phyloP scores from a whole-genome alignment of 2,888 invertebrate genomes.

The Xanthorhoe designata region DNA sequence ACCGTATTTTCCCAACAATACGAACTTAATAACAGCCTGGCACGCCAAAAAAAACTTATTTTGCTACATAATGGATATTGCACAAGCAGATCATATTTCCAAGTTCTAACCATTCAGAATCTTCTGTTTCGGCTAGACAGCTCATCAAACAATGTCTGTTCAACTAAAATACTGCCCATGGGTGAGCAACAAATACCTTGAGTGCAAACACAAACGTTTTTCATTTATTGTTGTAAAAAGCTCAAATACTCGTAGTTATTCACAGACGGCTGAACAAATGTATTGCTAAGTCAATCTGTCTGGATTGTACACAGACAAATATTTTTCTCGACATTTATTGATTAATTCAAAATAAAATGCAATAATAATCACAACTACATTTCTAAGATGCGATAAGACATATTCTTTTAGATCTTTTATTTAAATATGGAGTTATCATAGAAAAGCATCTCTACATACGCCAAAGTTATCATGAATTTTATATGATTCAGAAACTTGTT shows the following conservation, averaged over 20 bases:
- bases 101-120: conserved; percentile 5
- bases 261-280: not conserved
- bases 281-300: not conserved
- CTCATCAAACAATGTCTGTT: conserved; percentile 16
- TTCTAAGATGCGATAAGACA: no score
- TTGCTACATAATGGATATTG: conserved; percentile 15
- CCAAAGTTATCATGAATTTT: no score
- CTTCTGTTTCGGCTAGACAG: conserved; percentile 12
- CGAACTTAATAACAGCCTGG: not conserved
- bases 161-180: conserved; percentile 11
- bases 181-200: conserved; percentile 8
- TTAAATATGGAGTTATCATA: no score
- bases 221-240: not conserved
- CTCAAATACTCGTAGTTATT: not conserved
- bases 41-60: not conserved
- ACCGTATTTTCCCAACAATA: not conserved
- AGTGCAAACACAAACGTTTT: not conserved
- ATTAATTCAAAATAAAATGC: no score
- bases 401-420: no score
- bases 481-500: no score
- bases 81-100: conserved; percentile 12
- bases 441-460: no score
- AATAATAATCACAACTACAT: no score
- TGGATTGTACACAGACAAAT: not conserved
- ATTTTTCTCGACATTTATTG: not conserved